A percentile compares a stretch with the other conserved stretches of the same genome.
These are phyloP conservation scores for Enhydra lutris DNA, from an alignment of 2,113 vertebrate species.

Conservation along the genomic window DNA sequence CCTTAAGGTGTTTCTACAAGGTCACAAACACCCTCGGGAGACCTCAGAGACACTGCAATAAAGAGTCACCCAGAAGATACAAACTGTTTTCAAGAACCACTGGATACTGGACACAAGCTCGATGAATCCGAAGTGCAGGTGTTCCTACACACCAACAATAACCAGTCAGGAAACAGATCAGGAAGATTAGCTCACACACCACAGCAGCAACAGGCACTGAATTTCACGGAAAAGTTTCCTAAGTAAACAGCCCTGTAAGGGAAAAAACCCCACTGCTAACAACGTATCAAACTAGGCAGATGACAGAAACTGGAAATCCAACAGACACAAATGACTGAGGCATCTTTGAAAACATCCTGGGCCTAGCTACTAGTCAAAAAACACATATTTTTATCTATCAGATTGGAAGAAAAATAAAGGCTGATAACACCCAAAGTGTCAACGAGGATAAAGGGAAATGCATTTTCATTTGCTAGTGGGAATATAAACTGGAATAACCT, in stretches of 20 bases:
- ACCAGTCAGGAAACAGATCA: not conserved
- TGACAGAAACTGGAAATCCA: not conserved
- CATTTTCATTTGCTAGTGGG: not conserved
- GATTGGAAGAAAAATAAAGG: not conserved
- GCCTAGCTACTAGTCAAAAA: not conserved
- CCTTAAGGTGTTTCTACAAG: not conserved
- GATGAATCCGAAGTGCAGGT: not conserved
- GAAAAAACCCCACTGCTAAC: not conserved
- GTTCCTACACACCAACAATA: not conserved
- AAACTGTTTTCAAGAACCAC: not conserved
- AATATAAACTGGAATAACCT: not conserved
- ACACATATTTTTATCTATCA: not conserved
- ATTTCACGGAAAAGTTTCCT: not conserved
- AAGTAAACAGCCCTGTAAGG: not conserved
- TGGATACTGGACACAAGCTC: not conserved
- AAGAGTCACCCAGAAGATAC: not conserved
- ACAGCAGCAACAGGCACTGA: not conserved
- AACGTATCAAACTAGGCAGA: not conserved
- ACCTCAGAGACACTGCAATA: not conserved
- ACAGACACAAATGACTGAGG: not conserved
- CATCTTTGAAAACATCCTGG: not conserved
- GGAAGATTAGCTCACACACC: not conserved
- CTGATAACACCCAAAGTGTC: not conserved
- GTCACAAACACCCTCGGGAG: not conserved
- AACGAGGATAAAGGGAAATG: not conserved